Base-by-base conservation (phyloP, 2,113 vertebrate species). In the Cavia porcellus region DNA sequence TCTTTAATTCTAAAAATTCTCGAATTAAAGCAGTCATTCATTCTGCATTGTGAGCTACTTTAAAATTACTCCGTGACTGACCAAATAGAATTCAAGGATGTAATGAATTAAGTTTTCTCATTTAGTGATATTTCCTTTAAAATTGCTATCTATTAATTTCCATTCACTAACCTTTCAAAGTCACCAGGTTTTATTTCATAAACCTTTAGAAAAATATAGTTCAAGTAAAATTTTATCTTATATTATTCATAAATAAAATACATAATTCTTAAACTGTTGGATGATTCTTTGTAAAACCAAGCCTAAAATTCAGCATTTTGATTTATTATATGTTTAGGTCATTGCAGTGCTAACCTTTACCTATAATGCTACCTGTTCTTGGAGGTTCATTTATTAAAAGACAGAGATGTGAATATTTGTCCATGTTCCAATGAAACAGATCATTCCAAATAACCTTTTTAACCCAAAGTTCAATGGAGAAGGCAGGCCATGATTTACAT, bases 391-490 rank as follows among this genome's bases (percentile, higher is more conserved):
- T 96, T 97, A 55, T 96, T 97, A 81, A 92, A 42, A 91, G 52
- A 9, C 6, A 47, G 80, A 86, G 5, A 4, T 97, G 92, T 92
- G 45, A 95, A 61, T 85, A 97, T 97, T 96, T 98, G 89, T 92
- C 68, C 81, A 91, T 86, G 91, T 97, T 98, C 82, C 95, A 95
- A 57, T 70, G 94, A 45, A 57, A 50, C 42, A 90, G 93, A 97
- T 96, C 47, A 86, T 97, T 96, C 35, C 15, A 84, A 96, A 66
- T 96, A 96, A 98, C 96, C 97, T 97, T 97, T 97, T 94, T 93
- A 96, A 96, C n/a, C 83, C n/a, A 79, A 98, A 97, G 66, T 97
- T 98, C 87, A 95, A 52, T 66, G 92, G 35, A 83, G 93, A 62
- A 97, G 94, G 55, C 17, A 96, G 61, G 66, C 30, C 13, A 25